A percentile compares a stretch with the other conserved stretches of the same genome.
phyloP scores from a whole-genome alignment of 1,140 invertebrate genomes.

The Drosophila sulfurigaster region DNA sequence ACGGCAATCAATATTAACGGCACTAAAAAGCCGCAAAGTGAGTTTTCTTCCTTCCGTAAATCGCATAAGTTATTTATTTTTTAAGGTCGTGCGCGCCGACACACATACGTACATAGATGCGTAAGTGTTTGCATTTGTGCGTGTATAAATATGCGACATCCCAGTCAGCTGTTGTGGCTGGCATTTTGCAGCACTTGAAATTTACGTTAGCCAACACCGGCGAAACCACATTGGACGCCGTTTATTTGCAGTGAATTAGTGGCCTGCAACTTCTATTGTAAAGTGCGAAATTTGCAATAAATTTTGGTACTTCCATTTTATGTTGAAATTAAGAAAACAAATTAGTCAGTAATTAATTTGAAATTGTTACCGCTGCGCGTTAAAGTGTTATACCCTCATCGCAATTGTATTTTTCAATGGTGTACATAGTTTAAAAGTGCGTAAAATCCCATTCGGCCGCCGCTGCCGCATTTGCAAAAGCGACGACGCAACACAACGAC shows the following conservation, averaged over 20 bases:
- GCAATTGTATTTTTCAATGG: constrained; percentile 36
- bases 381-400: constrained; percentile 44
- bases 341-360: constrained; percentile 63
- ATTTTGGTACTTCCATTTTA: constrained; percentile 79
- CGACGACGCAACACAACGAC: constrained; percentile 74
- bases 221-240: constrained; percentile 34
- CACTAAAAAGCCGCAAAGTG: constrained; percentile 80
- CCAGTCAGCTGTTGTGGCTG: constrained; percentile 35
- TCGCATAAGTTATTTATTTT: constrained; percentile 24
- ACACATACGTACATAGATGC: background rate
- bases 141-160: constrained; percentile 7
- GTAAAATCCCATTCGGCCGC: constrained; percentile 49
- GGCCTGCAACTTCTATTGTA: constrained; percentile 60
- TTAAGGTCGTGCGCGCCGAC: constrained; percentile 22
- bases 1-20: constrained; percentile 87
- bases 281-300: constrained; percentile 80
- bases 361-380: constrained; percentile 48
- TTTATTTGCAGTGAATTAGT: constrained; percentile 44
- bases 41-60: constrained; percentile 43
- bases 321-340: constrained; percentile 68
- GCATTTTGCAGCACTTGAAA: constrained; percentile 31
- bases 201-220: constrained; percentile 30
- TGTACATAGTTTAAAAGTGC: constrained; percentile 78
- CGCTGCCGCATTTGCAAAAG: constrained; percentile 74
- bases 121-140: background rate